A percentile compares a stretch with the other conserved stretches of the same genome.
phyloP scores from a whole-genome alignment of 2,888 invertebrate species.

The Leucoptera coffeella region DNA sequence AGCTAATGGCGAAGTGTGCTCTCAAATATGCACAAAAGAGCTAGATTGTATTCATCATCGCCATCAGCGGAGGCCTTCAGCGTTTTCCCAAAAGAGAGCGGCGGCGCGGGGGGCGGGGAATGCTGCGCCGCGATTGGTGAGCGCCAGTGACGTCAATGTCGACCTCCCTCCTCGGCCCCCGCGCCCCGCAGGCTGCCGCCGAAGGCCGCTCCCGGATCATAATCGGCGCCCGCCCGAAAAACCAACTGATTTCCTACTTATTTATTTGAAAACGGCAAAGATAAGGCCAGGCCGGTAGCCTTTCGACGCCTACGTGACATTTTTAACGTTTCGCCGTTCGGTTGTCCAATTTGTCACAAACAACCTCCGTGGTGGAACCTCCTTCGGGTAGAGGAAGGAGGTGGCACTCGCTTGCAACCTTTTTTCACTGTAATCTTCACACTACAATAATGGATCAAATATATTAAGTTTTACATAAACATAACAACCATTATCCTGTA shows the following conservation, averaged over 20 bases:
- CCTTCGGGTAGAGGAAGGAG: too few species aligned
- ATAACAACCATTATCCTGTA: too few species aligned
- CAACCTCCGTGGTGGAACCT: too few species aligned
- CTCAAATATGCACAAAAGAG: too few species aligned
- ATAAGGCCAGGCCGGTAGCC: not conserved
- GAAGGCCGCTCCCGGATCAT: constrained; percentile 44
- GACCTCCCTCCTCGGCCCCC: constrained; percentile 24
- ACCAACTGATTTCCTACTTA: not conserved
- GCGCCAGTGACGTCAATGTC: constrained; percentile 44
- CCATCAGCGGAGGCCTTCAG: too few species aligned
- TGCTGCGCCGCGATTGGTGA: constrained; percentile 24
- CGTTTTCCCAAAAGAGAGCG: too few species aligned
- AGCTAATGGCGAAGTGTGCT: too few species aligned
- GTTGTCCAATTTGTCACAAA: not conserved
- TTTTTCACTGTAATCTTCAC: too few species aligned
- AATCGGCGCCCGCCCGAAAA: constrained; percentile 20
- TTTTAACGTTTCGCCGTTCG: not conserved
- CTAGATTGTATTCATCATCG: too few species aligned
- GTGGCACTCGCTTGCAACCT: too few species aligned
- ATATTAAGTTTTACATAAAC: too few species aligned
- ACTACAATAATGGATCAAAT: too few species aligned
- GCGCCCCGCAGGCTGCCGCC: constrained; percentile 14
- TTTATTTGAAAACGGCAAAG: constrained; percentile 3
- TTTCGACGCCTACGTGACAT: not conserved
- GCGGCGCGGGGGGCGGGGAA: not conserved